phyloP scores from a whole-genome alignment of 2,888 invertebrate genomes.

The Rotaria socialis region DNA sequence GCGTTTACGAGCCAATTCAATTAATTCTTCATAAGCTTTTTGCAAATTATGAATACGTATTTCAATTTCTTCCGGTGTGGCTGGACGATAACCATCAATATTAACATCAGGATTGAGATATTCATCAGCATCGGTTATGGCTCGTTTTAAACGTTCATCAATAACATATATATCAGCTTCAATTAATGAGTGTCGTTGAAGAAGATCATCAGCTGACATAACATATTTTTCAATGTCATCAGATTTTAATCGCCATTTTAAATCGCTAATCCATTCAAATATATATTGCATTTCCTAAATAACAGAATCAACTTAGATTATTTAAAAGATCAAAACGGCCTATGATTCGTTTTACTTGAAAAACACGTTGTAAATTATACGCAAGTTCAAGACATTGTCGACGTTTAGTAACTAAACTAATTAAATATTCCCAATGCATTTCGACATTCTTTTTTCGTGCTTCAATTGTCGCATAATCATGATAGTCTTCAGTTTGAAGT shows the following conservation, averaged over 20 bases:
- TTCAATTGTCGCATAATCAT: conserved; percentile 76
- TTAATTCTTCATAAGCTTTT: conserved; percentile 39
- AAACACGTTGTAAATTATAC: conserved; percentile 77
- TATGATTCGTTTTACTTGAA: conserved; percentile 64
- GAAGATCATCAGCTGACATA: conserved; percentile 83
- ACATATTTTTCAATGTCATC: conserved; percentile 87
- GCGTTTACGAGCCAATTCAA: conserved; percentile 59
- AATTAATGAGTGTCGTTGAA: conserved; percentile 86
- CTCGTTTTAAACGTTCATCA: conserved; percentile 75
- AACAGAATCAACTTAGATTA: neutral
- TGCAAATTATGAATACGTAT: conserved; percentile 38
- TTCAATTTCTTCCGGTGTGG: conserved; percentile 35
- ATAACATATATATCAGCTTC: conserved; percentile 83
- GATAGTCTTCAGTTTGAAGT: conserved; percentile 82
- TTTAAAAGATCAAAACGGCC: neutral
- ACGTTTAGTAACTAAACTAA: conserved; percentile 76
- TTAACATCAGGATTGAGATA: conserved; percentile 79
- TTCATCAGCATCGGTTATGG: conserved; percentile 93
- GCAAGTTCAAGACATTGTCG: conserved; percentile 64
- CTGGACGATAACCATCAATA: conserved; percentile 27
- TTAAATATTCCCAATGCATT: conserved; percentile 77
- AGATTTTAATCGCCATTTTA: conserved; percentile 69
- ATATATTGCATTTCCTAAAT: conserved; percentile 27
- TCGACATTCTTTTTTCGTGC: conserved; percentile 71
- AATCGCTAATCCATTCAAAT: conserved; percentile 33